phyloP scores from a whole-genome alignment of 2,888 invertebrate genomes.

The Chirona hameri region DNA sequence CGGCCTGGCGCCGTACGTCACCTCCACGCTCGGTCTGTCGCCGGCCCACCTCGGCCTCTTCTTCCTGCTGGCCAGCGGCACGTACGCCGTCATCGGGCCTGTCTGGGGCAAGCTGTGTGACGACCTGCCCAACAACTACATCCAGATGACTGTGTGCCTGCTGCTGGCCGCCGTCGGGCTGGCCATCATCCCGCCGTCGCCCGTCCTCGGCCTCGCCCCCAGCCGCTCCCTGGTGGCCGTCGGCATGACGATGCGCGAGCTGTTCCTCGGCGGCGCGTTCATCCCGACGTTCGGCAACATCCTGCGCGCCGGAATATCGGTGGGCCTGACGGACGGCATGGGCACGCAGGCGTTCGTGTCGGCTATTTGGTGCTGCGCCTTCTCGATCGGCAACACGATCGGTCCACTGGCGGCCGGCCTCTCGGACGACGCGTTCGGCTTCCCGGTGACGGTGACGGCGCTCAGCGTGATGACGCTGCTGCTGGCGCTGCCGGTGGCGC shows the following conservation, averaged over 20 bases:
- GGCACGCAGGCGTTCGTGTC: slow-evolving; percentile 26
- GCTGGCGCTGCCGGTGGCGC: background rate
- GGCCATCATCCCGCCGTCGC: background rate
- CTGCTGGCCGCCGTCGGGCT: background rate
- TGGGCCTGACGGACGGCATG: background rate
- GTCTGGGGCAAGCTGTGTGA: slow-evolving; percentile 24
- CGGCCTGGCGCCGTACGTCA: background rate
- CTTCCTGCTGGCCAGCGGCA: slow-evolving; percentile 14
- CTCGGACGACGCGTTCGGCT: background rate
- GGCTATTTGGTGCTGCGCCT: background rate
- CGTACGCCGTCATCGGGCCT: background rate
- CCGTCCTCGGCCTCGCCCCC: background rate
- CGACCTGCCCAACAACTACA: slow-evolving; percentile 3
- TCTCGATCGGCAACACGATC: background rate
- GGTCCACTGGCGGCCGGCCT: slow-evolving; percentile 1
- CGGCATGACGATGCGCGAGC: slow-evolving; percentile 24
- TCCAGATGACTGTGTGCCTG: slow-evolving; percentile 5
- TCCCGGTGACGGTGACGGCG: background rate
- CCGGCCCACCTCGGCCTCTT: slow-evolving; percentile 13
- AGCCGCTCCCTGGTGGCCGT: background rate
- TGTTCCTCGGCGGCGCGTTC: slow-evolving; percentile 26
- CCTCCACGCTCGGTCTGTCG: background rate
- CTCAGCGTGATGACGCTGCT: background rate
- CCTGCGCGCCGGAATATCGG: background rate
- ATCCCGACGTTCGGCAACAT: slow-evolving; percentile 10